Conservation (phyloP, 2,797 vertebrate genomes). For the Tympanoctomys barrerae region DNA sequence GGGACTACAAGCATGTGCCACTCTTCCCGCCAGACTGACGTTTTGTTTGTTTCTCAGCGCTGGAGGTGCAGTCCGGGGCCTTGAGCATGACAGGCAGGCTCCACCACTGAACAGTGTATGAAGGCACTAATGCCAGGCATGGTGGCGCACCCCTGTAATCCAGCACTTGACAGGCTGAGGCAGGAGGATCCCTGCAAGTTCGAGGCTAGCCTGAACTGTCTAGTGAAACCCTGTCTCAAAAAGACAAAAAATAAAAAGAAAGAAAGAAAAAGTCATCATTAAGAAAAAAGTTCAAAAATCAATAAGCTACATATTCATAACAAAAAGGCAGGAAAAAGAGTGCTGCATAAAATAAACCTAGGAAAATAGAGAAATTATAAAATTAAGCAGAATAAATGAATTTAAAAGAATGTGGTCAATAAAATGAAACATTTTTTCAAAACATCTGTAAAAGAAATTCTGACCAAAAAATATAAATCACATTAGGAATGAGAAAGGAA, state of each 20-base stretch:
- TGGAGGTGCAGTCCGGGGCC: neutral
- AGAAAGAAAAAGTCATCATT: neutral
- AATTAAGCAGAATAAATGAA: constrained; percentile 2
- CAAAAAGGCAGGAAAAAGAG: constrained; percentile 31
- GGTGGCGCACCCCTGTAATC: neutral
- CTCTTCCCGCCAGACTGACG: neutral
- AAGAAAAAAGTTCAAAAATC: neutral
- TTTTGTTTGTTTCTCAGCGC: neutral
- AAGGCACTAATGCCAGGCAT: neutral
- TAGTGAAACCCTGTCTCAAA: neutral
- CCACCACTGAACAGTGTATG: no score
- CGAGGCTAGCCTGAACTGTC: neutral
- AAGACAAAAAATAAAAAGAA: no score
- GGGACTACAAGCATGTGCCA: neutral
- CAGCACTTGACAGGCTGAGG: neutral
- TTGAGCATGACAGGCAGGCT: neutral
- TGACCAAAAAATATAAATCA: constrained; percentile 5
- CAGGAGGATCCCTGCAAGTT: neutral
- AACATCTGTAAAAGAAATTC: constrained; percentile 35
- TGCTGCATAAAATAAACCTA: neutral
- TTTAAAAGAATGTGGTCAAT: constrained; percentile 40
- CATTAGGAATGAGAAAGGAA: constrained; percentile 27
- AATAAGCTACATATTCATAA: constrained; percentile 10
- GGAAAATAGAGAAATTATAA: neutral
- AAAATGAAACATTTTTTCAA: neutral